Evolutionary conservation across 2,888 invertebrate genomes (phyloP).

Genomic region (Microchrysa polita): DNA sequence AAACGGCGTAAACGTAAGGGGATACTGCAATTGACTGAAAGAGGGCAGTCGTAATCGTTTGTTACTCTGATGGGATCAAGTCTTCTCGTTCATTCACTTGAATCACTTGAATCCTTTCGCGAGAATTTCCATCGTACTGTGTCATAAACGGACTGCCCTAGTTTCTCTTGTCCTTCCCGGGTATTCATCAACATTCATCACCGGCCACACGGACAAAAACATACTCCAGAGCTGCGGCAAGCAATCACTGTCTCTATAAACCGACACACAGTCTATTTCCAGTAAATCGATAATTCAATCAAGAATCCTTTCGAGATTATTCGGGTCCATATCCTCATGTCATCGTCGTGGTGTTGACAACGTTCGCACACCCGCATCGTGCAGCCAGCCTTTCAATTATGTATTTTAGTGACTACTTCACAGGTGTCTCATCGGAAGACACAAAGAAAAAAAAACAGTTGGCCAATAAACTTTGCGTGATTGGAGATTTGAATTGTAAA

Average conservation of each 20-base stretch:
- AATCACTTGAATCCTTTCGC: background rate
- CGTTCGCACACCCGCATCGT: background rate
- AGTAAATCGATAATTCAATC: slow-evolving; percentile 26
- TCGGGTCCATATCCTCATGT: background rate
- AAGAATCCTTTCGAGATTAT: background rate
- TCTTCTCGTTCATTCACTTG: background rate
- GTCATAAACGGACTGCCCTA: too few relatives aligned
- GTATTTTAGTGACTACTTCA: too few relatives aligned
- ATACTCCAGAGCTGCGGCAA: background rate
- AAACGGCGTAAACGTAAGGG: background rate
- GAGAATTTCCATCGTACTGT: too few relatives aligned
- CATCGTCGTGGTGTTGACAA: background rate
- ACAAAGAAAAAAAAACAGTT: too few relatives aligned
- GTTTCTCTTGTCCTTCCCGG: too few relatives aligned
- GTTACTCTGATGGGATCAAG: background rate
- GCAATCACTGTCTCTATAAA: background rate
- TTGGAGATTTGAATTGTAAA: too few relatives aligned
- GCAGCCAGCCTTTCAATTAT: too few relatives aligned
- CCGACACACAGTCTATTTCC: background rate
- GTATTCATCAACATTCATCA: background rate
- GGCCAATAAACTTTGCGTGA: too few relatives aligned
- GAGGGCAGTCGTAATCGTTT: background rate
- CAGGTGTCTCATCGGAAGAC: too few relatives aligned
- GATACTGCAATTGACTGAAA: background rate
- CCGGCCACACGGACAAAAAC: too few relatives aligned